A percentile compares a stretch with the other conserved stretches of the same genome.
Evolutionary conservation across 1,140 invertebrate genomes (phyloP).

Genomic region (Aphaenogaster floridana): DNA sequence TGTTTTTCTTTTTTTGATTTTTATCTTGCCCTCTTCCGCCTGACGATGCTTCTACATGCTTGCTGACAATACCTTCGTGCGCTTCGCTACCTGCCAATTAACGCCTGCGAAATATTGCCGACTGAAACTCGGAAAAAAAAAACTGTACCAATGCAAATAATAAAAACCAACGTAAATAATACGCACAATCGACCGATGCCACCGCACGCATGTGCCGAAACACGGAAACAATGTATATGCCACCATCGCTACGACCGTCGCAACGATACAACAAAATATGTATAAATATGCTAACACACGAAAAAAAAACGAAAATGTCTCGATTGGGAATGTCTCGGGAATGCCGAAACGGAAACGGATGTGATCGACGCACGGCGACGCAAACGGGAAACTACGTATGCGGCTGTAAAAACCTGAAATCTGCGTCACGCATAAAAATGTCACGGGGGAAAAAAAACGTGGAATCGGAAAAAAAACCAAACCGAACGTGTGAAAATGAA

Average conservation of each 20-base stretch:
- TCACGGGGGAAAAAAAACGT: slow-evolving; percentile 53
- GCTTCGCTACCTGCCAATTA: slow-evolving; percentile 88
- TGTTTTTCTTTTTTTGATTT: slow-evolving; percentile 88
- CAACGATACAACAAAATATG: slow-evolving; percentile 55
- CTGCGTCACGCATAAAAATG: slow-evolving; percentile 47
- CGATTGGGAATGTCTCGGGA: slow-evolving; percentile 63
- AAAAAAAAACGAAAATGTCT: slow-evolving; percentile 62
- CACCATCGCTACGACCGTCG: slow-evolving; percentile 69
- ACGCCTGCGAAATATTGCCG: slow-evolving; percentile 84
- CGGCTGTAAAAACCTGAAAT: slow-evolving; percentile 59
- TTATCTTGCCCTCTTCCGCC: slow-evolving; percentile 87
- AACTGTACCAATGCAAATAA: slow-evolving; percentile 75
- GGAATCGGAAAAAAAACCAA: slow-evolving; percentile 67
- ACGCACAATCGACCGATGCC: slow-evolving; percentile 77
- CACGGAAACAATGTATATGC: slow-evolving; percentile 62
- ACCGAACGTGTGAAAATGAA: slow-evolving; percentile 40
- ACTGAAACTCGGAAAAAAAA: slow-evolving; percentile 72
- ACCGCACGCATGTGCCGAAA: slow-evolving; percentile 65
- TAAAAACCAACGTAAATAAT: slow-evolving; percentile 74
- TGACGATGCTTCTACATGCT: slow-evolving; percentile 88
- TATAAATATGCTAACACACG: slow-evolving; percentile 69
- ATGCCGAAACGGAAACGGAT: slow-evolving; percentile 66
- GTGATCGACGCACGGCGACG: slow-evolving; percentile 59
- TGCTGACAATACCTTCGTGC: slow-evolving; percentile 87
- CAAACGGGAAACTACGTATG: slow-evolving; percentile 24